Evolutionary conservation across 2,888 invertebrate species (phyloP), one percentile per base, ranked within the genome.

Genomic region (Diaphora mendica): DNA sequence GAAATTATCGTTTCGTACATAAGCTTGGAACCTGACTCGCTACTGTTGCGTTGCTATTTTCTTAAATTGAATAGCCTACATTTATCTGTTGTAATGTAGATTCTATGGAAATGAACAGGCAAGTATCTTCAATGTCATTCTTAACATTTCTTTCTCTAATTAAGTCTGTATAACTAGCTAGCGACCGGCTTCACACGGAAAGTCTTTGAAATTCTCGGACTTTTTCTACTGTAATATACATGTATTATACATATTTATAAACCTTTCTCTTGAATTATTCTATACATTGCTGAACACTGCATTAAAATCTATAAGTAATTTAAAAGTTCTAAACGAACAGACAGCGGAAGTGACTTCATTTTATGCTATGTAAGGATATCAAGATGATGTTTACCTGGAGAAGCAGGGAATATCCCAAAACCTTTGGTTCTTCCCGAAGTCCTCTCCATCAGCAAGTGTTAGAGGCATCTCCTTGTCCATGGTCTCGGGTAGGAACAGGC

Each of bases 391-490:
- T 30, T 75, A 97, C 97, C 97, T 97, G 55, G 96, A 96, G 83
- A 97, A 96, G 85, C 98, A 98, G 62, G 98, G 98, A 85, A 97
- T 97, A 80, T 98, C 98, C 97, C 98, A 98, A 86, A 98, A 97
- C 80, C 96, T 96, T 91, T 98, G 98, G 75, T 97, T 96, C 75
- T 96, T 96, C 5, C 98, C 98, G 85, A 98, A 98, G 85, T 97
- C 96, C 93, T 98, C 98, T 20, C 98, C 98, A 88, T 99, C 98
- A 78, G 97, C 97, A 15, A 99, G 92, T 0, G 98, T 98, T 90
- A 98, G 98, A 0, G 98, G 98, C 90, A 99, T 96, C 86, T 98
- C 98, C 67, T 97, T 97, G 89, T 98, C 97, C 86, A 98, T 96
- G 0, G 98, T 98, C 94, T 99, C 98, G 0, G 98, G 98, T 4